Conservation (phyloP, 2,888 invertebrate genomes). For the Himalopsyche kuldschensis region DNA sequence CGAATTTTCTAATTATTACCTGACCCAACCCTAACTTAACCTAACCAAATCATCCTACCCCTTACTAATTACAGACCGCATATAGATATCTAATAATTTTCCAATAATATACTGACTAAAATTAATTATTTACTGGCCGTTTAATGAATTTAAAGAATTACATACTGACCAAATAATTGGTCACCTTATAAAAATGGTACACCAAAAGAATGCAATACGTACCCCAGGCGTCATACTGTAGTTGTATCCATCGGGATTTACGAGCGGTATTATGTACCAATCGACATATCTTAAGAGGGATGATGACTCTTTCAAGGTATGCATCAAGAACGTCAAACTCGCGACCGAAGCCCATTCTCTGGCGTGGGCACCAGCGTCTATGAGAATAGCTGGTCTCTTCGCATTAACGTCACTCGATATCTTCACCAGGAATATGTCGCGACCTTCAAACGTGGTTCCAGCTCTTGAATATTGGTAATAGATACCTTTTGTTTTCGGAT, state of each 20-base stretch:
- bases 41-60: too few relatives aligned
- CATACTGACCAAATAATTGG: too few relatives aligned
- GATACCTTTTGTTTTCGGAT: neutral
- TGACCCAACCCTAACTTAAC: too few relatives aligned
- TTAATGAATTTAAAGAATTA: too few relatives aligned
- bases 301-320: conserved; percentile 3
- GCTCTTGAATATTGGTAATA: conserved; percentile 41
- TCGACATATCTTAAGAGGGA: conserved; percentile 60
- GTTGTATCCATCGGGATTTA: conserved; percentile 76
- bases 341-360: conserved; percentile 31
- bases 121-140: too few relatives aligned
- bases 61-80: too few relatives aligned
- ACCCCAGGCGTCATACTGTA: conserved; percentile 49
- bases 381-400: conserved; percentile 62
- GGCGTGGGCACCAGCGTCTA: conserved; percentile 56
- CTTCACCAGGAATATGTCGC: conserved; percentile 58
- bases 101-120: neutral
- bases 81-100: too few relatives aligned
- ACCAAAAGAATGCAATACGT: too few relatives aligned
- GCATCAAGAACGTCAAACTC: conserved; percentile 2
- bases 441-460: conserved; percentile 61
- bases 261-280: conserved; percentile 68
- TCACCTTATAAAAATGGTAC: too few relatives aligned
- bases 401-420: conserved; percentile 56
- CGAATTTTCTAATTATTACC: too few relatives aligned